Evolutionary conservation across 1,140 invertebrate genomes (phyloP), one percentile per base, ranked within the genome.

Genomic region (Holcopasites calliopsidis): DNA sequence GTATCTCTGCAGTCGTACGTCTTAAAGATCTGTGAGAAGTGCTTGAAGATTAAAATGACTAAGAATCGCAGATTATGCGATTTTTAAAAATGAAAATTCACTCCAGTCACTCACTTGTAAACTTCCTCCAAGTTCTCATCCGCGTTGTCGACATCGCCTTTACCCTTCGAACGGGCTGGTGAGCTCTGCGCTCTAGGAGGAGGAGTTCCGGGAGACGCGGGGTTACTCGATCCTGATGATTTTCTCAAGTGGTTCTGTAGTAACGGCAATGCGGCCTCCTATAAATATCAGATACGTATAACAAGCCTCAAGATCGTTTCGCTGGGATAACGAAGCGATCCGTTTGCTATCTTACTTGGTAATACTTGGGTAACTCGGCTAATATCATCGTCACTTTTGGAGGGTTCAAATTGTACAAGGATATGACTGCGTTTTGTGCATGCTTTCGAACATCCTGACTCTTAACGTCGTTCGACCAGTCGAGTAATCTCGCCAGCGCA

Each of bases 1-100:
- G 96, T 89, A 99, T 99, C 92, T 99, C 97, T 23, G 96, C 97
- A 3, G 97, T 97, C 49, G 97, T 98, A 87, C 96, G 95, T 71
- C 96, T 93, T 64, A 99, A 94, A 71, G 96, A 97, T 86, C 94
- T 93, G 79, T 57, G 52, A 44, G 28, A 75, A 66, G 33, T 16
- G 50, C 55, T 77, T 79, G 8, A 60, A 62, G 77, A 77, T 83
- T 60, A 69, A 75, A 38, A 77, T 40, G 26, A 69, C 71, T 49
- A 62, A 58, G 4, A 66, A 70, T 64, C n/a, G 61, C 35, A 70
- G 78, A 35, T 38, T 16, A 10, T 44, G 11, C 2, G 23, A 2
- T n/a, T 2, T 7, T 21, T 8, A 11, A 8, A 0, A n/a, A 7
- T 0, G 6, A 6, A n/a, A 6, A 28, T 44, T 23, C 26, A 47